These are phyloP conservation scores for Paralichthys olivaceus DNA, from an alignment of 2,113 vertebrate genomes.

Conservation along the genomic window DNA sequence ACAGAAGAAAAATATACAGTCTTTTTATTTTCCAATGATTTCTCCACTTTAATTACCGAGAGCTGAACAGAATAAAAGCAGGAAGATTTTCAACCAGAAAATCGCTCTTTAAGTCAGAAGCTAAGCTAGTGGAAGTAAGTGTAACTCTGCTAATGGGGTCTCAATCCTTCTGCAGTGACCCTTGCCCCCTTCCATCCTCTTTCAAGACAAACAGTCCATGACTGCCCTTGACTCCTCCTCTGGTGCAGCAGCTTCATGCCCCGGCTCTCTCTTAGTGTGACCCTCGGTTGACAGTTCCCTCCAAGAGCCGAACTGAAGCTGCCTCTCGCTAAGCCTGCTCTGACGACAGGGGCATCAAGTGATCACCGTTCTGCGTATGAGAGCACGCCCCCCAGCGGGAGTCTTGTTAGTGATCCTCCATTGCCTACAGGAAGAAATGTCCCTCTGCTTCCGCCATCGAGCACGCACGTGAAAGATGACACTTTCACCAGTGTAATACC, in stretches of 20 bases:
- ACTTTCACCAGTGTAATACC: background rate
- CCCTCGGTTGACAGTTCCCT: slow-evolving; percentile 73
- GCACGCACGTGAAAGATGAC: slow-evolving; percentile 10
- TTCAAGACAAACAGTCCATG: slow-evolving; percentile 70
- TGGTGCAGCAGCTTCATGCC: slow-evolving; percentile 58
- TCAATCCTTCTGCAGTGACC: slow-evolving; percentile 66
- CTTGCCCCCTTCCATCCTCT: slow-evolving; percentile 58
- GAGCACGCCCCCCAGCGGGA: slow-evolving; percentile 66
- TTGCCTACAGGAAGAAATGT: slow-evolving; percentile 63
- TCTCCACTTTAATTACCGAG: background rate
- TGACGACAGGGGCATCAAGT: slow-evolving; percentile 79
- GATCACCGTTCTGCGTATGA: slow-evolving; percentile 59
- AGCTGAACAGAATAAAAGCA: slow-evolving; percentile 5
- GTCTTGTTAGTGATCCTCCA: slow-evolving; percentile 62
- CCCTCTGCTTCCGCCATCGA: slow-evolving; percentile 41
- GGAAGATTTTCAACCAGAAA: slow-evolving; percentile 31
- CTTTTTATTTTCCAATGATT: background rate
- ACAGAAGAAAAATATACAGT: background rate
- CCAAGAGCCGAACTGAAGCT: slow-evolving; percentile 64
- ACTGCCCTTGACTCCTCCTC: slow-evolving; percentile 80
- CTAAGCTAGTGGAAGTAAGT: slow-evolving; percentile 73
- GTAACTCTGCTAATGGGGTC: slow-evolving; percentile 75
- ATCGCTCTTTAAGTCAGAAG: slow-evolving; percentile 56
- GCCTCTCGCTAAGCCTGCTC: slow-evolving; percentile 47
- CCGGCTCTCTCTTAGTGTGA: slow-evolving; percentile 62